These are phyloP conservation scores for Peromyscus nudipes DNA, from an alignment of 2,797 vertebrate species.

Conservation along the genomic window DNA sequence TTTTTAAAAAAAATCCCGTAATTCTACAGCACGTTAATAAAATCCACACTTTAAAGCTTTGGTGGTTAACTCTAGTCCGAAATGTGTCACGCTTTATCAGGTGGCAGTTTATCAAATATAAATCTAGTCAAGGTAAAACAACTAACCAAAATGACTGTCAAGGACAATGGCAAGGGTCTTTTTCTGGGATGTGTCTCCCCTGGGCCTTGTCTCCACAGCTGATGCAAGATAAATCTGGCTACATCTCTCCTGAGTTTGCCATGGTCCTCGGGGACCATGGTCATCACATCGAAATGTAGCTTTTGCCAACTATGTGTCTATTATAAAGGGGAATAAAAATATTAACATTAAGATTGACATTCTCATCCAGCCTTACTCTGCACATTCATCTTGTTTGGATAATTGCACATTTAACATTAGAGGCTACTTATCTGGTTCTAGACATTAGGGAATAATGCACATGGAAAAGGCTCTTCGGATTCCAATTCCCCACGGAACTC, in stretches of 20 bases:
- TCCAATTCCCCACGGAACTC: slow-evolving; percentile 21
- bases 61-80: slow-evolving; percentile 10
- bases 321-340: slow-evolving; percentile 55
- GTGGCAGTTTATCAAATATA: slow-evolving; percentile 55
- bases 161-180: slow-evolving; percentile 11
- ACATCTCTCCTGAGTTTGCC: not conserved
- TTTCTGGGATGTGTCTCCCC: slow-evolving; percentile 41
- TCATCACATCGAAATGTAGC: not conserved
- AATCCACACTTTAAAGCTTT: not conserved
- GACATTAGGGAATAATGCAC: slow-evolving; percentile 43
- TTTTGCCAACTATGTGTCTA: slow-evolving; percentile 54
- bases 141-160: slow-evolving; percentile 27
- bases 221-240: not conserved
- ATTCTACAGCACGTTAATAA: not conserved
- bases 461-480: slow-evolving; percentile 64
- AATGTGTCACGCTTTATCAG: slow-evolving; percentile 6
- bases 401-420: slow-evolving; percentile 77
- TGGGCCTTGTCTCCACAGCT: not conserved
- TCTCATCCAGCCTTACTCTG: not conserved
- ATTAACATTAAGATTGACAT: slow-evolving; percentile 58
- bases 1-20: not conserved
- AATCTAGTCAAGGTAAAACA: slow-evolving; percentile 53
- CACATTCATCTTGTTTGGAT: slow-evolving; percentile 70
- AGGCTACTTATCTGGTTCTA: slow-evolving; percentile 65
- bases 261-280: not conserved